Base-by-base conservation (phyloP, 53 echinoderm and acorn worm species). In the Luidia sarsii region DNA sequence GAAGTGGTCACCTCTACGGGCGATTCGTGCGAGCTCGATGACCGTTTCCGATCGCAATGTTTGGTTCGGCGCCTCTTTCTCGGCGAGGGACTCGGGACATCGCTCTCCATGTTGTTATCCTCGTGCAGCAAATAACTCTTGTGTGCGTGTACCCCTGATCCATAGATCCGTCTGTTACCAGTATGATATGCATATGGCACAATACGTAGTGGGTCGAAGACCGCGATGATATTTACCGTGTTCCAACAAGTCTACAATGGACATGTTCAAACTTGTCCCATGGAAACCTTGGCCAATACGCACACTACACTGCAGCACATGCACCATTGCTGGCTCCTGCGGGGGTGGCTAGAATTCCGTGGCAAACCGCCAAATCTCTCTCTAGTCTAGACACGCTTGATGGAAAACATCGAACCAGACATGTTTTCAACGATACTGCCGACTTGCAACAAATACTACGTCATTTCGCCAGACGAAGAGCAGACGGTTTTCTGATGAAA, bases 201-300 rank as follows among this genome's bases (percentile, higher is more conserved):
- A 45, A 77, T 67, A 67, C 45, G 25, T 33, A 31, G 35, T 48
- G 35, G 77, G 77, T 77, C 77, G 77, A 77, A 77, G 77, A 77
- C 77, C 77, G 77, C 61, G 45, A 59, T 77, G 59, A 77, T 77
- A 77, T 77, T 67, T 77, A 77, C 77, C 77, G 61, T 77, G 77
- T 77, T 77, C 77, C 77, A 77, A 77, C 77, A 77, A 77, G 77
- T 77, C 77, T 77, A 32, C 77, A 77, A 57, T 77, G 48, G 77
- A 48, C 77, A 77, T 77, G 77, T 77, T 77, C 77, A 77, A 77
- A 77, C 77, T 77, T 77, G 77, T 32, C 77, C 48, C 31, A 61
- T 77, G 39, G 77, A 70, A 29, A 29, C 50, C 39, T 77, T 10
- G 39, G 3, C 11, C 41, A 41, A 41, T 41, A 41, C 41, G 41